Base-by-base conservation (phyloP, 2,797 vertebrate species). In the Labeo calbasu region DNA sequence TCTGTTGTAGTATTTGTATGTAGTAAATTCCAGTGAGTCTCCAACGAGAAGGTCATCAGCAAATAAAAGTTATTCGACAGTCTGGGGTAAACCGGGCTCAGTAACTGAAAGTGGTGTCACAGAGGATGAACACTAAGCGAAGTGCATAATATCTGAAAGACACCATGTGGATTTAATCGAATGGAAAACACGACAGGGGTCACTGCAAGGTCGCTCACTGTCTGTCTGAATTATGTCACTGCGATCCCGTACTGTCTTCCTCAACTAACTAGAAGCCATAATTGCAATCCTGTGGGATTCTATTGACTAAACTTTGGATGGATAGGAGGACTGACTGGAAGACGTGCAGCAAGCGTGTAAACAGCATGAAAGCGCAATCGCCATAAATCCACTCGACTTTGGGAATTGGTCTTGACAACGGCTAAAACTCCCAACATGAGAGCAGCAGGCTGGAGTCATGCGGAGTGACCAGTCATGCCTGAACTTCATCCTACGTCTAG, bases 131-230 rank as follows among this genome's bases (percentile, higher is more conserved):
- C 7, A n/a, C 17, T 46, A 81, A n/a, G 12, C 46, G 21, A 40
- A 23, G 55, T 63, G 19, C 43, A 40, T 40, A 40, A 36, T 73
- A 36, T 82, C 15, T 23, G 43, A 73, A 73, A 81, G 55, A n/a
- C n/a, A 61, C 8, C 80, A 82, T 75, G 70, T 73, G 80, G 57
- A 63, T 82, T 73, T 73, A 82, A 82, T 82, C 55, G 11, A 63
- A 73, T 65, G 21, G n/a, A 65, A 72, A 82, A 82, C 80, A 73
- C 1, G 19, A 75, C 57, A 40, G 25, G 63, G 70, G 70, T 73
- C 80, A 82, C 57, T 5, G 46, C 69, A 23, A 75, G 57, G 57
- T 50, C 43, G 0, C 36, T 78, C 59, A 21, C 32, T 82, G 72
- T 79, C 80, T 43, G 23, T 70, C 75, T 66, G 51, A 40, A 82